Evolutionary conservation across 2,113 vertebrate genomes (phyloP).

Genomic region (Micronycteris hirsuta): DNA sequence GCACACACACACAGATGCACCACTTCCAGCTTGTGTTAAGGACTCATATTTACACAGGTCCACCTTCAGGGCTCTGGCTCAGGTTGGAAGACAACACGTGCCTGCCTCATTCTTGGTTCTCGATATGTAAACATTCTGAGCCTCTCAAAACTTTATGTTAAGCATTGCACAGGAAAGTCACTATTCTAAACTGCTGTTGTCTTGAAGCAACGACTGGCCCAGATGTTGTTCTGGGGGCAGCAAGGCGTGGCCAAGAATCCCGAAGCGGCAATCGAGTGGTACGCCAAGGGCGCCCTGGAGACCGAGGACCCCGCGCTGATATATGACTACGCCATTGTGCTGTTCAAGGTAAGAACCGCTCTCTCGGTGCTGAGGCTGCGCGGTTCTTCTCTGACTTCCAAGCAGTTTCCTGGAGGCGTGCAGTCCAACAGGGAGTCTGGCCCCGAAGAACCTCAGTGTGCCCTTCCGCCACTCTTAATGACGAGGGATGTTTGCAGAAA

Average conservation of each 20-base stretch:
- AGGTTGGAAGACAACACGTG: background rate
- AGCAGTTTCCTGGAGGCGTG: background rate
- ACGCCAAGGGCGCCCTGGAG: constrained; percentile 88
- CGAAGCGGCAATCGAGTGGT: constrained; percentile 87
- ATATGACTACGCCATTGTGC: constrained; percentile 91
- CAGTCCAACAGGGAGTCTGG: background rate
- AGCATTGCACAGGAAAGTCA: background rate
- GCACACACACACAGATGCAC: too few species aligned
- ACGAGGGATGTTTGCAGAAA: background rate
- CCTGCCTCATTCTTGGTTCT: background rate
- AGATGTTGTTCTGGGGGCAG: constrained; percentile 92
- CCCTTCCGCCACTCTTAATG: background rate
- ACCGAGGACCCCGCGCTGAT: constrained; percentile 87
- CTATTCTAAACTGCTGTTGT: constrained; percentile 44
- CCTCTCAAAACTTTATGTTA: background rate
- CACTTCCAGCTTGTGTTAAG: background rate
- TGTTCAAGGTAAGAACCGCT: constrained; percentile 88
- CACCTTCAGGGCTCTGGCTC: background rate
- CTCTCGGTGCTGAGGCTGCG: background rate
- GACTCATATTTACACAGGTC: background rate
- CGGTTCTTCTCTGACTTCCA: background rate
- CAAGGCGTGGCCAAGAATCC: constrained; percentile 89
- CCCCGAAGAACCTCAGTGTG: background rate
- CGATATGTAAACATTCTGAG: background rate
- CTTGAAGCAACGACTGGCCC: constrained; percentile 87